phyloP scores from a whole-genome alignment of 1,140 invertebrate species.

The Sminthurides bifidus region DNA sequence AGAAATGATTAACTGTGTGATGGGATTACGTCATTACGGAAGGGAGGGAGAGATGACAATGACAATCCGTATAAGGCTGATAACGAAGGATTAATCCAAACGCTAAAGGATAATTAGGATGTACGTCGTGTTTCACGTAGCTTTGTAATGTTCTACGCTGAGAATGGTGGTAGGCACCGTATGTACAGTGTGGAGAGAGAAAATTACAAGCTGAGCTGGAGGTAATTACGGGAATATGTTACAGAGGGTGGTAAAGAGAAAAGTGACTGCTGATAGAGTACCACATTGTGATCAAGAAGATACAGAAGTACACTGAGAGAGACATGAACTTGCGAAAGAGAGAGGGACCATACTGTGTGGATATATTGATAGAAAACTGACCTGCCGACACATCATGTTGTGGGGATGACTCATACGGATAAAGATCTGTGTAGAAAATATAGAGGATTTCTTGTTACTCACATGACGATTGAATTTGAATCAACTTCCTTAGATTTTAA shows the following conservation, averaged over 20 bases:
- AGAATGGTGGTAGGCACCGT: too few relatives aligned
- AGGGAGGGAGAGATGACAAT: too few relatives aligned
- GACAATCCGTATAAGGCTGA: too few relatives aligned
- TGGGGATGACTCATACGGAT: constrained; percentile 31
- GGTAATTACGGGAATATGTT: not conserved
- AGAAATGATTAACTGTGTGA: too few relatives aligned
- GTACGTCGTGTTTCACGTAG: too few relatives aligned
- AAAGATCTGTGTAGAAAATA: constrained; percentile 27
- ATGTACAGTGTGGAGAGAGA: too few relatives aligned
- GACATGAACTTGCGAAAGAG: not conserved
- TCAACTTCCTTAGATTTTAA: not conserved
- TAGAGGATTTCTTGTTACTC: constrained; percentile 1
- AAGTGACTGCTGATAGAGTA: not conserved
- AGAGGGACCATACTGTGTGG: too few relatives aligned
- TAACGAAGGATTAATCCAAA: too few relatives aligned
- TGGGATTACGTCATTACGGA: too few relatives aligned
- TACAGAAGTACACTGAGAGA: not conserved
- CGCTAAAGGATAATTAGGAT: too few relatives aligned
- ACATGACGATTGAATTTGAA: not conserved
- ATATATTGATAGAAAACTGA: constrained; percentile 18
- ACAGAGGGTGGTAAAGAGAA: not conserved
- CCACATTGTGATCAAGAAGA: not conserved
- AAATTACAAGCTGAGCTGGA: not conserved
- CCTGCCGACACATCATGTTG: constrained; percentile 31
- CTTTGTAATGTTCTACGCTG: too few relatives aligned